A percentile compares a stretch with the other conserved stretches of the same genome.
Conservation (phyloP, 2,797 vertebrate genomes). For the Hapalemur alaotrensis region DNA sequence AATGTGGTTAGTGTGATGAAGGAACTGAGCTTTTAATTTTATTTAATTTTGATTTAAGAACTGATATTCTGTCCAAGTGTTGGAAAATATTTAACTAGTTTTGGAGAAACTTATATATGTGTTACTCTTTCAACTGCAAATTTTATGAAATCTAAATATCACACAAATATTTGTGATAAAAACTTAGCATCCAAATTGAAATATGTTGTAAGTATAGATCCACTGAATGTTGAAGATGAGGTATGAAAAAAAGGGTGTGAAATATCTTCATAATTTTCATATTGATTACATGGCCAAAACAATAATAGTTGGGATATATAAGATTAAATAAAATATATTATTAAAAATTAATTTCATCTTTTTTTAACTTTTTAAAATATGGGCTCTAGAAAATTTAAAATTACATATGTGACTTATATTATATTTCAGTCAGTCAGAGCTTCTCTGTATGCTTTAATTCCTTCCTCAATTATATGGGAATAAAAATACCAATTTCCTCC, state of each 20-base stretch:
- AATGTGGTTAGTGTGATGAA: neutral
- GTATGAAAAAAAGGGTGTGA: neutral
- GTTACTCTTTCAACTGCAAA: neutral
- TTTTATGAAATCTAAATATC: neutral
- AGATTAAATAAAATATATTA: neutral
- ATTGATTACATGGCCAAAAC: neutral
- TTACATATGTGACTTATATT: neutral
- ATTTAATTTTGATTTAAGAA: neutral
- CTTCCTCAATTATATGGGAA: neutral
- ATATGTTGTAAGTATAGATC: neutral
- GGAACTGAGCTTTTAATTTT: neutral
- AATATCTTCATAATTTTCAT: neutral
- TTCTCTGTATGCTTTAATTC: neutral
- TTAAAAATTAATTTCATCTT: neutral
- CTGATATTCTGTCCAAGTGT: neutral
- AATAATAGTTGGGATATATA: neutral
- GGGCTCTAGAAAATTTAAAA: neutral
- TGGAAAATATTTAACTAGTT: neutral
- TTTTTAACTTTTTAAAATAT: neutral
- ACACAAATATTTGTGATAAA: neutral
- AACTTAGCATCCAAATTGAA: neutral
- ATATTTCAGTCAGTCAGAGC: neutral
- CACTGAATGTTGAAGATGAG: neutral
- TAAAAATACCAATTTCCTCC: neutral
- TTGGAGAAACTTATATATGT: neutral